These are phyloP conservation scores for Nemotelus nigrinus DNA, from an alignment of 2,888 invertebrate genomes.

Conservation along the genomic window DNA sequence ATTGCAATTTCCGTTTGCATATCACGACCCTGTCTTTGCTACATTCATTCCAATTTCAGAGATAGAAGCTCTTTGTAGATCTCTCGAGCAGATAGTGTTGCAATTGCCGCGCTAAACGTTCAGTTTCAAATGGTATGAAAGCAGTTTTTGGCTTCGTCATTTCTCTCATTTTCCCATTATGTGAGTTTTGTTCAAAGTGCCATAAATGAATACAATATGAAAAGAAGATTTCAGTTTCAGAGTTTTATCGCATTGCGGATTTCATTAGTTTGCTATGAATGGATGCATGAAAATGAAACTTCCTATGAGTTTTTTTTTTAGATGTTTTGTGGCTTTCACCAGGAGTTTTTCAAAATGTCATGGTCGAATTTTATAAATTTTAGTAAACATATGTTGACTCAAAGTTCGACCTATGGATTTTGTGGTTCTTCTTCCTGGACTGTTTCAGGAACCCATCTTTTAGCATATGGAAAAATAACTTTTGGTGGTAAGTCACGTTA, in stretches of 20 bases:
- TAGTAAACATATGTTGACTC: too few species aligned
- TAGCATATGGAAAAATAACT: too few species aligned
- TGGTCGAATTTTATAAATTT: too few species aligned
- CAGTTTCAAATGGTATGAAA: not conserved
- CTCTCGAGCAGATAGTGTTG: conserved; percentile 13
- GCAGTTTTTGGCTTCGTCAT: not conserved
- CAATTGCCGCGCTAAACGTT: not conserved
- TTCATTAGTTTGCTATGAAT: not conserved
- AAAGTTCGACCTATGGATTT: too few species aligned
- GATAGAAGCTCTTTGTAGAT: not conserved
- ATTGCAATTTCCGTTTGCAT: conserved; percentile 24
- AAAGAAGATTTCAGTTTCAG: not conserved
- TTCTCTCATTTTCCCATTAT: not conserved
- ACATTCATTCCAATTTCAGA: conserved; percentile 1
- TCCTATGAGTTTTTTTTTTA: too few species aligned
- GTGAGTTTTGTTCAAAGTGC: not conserved
- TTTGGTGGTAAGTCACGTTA: too few species aligned
- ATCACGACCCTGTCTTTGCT: conserved; percentile 19
- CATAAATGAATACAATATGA: conserved; percentile 1
- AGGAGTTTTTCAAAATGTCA: too few species aligned
- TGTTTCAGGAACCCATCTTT: too few species aligned
- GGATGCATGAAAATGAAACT: too few species aligned
- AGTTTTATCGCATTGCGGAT: conserved; percentile 8
- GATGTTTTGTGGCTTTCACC: too few species aligned
- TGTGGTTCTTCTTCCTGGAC: too few species aligned